Conservation (phyloP, 1,140 invertebrate genomes). For the Colletes latitarsis region DNA sequence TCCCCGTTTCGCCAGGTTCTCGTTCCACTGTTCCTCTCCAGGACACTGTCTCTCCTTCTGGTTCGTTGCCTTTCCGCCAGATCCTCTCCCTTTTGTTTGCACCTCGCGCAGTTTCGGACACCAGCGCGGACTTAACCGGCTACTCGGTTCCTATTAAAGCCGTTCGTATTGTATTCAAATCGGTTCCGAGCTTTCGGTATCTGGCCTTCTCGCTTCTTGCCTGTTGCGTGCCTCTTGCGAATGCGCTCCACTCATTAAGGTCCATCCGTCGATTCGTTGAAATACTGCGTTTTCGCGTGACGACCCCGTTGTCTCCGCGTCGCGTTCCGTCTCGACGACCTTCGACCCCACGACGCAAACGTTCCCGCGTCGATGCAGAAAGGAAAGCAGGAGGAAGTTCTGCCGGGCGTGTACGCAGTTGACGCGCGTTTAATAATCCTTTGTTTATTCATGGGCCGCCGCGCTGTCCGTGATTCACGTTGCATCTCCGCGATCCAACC, state of each 20-base stretch:
- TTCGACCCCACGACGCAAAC: not conserved
- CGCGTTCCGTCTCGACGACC: not conserved
- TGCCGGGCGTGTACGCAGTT: not conserved
- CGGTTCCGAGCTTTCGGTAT: constrained; percentile 54
- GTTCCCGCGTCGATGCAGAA: not conserved
- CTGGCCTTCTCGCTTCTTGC: constrained; percentile 45
- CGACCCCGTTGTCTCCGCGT: not conserved
- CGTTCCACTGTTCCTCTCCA: constrained; percentile 6
- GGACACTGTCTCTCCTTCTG: not conserved
- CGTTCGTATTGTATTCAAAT: constrained; percentile 79
- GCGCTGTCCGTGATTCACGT: not conserved
- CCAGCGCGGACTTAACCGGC: constrained; percentile 64
- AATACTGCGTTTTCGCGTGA: constrained; percentile 45
- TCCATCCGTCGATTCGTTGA: constrained; percentile 41
- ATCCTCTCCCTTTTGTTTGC: constrained; percentile 72
- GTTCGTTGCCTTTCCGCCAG: constrained; percentile 4
- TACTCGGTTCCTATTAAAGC: constrained; percentile 71
- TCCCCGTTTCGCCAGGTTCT: constrained; percentile 30
- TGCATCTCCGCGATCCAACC: constrained; percentile 5
- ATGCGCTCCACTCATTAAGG: constrained; percentile 32
- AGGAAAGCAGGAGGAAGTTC: not conserved
- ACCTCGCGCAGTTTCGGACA: constrained; percentile 74
- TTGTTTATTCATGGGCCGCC: not conserved
- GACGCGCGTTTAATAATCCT: constrained; percentile 2
- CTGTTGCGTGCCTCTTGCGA: constrained; percentile 24